Evolutionary conservation across 2,888 invertebrate species (phyloP).

Genomic region (Tetragnatha montana): DNA sequence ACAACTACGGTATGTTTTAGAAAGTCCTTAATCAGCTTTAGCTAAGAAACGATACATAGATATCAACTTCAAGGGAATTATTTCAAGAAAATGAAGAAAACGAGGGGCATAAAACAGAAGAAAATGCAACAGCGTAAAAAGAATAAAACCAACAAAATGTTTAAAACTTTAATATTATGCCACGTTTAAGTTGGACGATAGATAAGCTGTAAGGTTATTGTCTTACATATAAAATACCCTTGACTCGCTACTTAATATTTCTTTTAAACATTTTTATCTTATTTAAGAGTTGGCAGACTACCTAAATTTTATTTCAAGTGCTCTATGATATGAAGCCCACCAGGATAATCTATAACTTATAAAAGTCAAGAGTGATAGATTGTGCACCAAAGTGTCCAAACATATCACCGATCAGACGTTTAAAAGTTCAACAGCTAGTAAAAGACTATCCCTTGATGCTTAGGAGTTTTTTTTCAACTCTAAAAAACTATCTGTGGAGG

Average conservation of each 20-base stretch:
- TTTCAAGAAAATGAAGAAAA: too few relatives aligned
- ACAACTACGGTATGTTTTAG: too few relatives aligned
- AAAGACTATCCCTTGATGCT: background rate
- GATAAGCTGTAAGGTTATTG: background rate
- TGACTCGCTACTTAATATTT: background rate
- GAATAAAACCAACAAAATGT: too few relatives aligned
- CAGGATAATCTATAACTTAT: background rate
- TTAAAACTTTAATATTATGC: too few relatives aligned
- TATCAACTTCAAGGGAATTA: too few relatives aligned
- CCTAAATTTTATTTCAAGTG: background rate
- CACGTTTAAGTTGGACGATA: too few relatives aligned
- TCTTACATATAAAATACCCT: background rate
- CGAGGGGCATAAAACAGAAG: too few relatives aligned
- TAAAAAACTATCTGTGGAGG: background rate
- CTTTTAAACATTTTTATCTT: background rate
- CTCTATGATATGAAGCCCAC: background rate
- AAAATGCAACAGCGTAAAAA: too few relatives aligned
- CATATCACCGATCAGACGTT: conserved; percentile 23
- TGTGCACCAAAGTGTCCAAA: conserved; percentile 25
- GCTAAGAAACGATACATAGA: too few relatives aligned
- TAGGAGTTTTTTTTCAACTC: background rate
- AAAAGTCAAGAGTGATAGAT: conserved; percentile 38
- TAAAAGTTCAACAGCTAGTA: conserved; percentile 24
- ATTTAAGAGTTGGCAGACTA: background rate
- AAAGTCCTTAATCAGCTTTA: too few relatives aligned